phyloP scores from a whole-genome alignment of 2,888 invertebrate species.

The Drosophila neutralis region DNA sequence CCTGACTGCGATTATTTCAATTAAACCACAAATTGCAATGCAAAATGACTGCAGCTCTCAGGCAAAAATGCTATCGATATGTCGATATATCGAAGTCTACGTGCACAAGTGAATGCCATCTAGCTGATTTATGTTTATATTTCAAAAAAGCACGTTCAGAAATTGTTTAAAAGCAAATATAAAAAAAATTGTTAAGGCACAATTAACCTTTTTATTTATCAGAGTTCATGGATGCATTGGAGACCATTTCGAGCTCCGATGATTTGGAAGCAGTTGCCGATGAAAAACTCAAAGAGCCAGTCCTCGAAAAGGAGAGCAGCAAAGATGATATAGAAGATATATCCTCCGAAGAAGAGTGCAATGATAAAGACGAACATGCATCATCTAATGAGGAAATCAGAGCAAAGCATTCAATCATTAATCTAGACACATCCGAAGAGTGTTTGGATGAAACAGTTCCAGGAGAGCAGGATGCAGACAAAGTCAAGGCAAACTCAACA shows the following conservation, averaged over 20 bases:
- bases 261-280: slow-evolving; percentile 45
- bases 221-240: slow-evolving; percentile 65
- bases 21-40: slow-evolving; percentile 3
- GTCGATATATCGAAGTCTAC: slow-evolving; percentile 16
- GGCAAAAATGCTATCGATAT: background rate
- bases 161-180: background rate
- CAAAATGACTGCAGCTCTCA: slow-evolving; percentile 1
- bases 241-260: slow-evolving; percentile 63
- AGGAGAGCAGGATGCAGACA: too few species aligned
- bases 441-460: too few species aligned
- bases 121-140: slow-evolving; percentile 17
- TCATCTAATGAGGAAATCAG: too few species aligned
- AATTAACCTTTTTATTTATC: background rate
- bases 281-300: background rate
- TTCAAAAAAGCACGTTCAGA: background rate
- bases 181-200: background rate
- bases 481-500: too few species aligned
- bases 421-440: too few species aligned
- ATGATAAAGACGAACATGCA: too few species aligned
- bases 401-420: too few species aligned
- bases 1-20: slow-evolving; percentile 7
- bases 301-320: background rate
- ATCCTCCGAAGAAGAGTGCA: too few species aligned
- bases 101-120: slow-evolving; percentile 12
- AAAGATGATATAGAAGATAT: too few species aligned